phyloP scores from a whole-genome alignment of 1,140 invertebrate species.

The Diachasmimorpha longicaudata region DNA sequence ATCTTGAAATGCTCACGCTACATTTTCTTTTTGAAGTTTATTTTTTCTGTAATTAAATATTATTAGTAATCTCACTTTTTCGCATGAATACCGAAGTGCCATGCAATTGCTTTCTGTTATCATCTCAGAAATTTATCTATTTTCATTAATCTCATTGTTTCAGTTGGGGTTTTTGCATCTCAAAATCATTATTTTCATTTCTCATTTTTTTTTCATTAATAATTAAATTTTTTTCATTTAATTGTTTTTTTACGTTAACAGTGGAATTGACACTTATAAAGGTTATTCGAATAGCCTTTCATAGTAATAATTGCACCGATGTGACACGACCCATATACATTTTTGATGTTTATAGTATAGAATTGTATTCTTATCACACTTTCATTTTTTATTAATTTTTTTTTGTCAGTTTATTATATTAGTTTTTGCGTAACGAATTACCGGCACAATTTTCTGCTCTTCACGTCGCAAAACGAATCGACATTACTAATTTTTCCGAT shows the following conservation, averaged over 20 bases:
- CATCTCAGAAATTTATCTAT: conserved; percentile 26
- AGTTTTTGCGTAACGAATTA: conserved; percentile 10
- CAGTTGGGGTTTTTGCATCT: neutral
- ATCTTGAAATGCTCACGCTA: conserved; percentile 48
- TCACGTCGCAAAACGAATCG: neutral
- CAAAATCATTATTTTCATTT: conserved; percentile 23
- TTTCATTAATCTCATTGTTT: conserved; percentile 27
- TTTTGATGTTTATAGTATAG: conserved; percentile 32
- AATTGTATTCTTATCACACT: conserved; percentile 28
- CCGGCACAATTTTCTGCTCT: conserved; percentile 22
- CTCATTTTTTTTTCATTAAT: conserved; percentile 32
- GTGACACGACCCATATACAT: conserved; percentile 52
- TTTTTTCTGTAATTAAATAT: conserved; percentile 45
- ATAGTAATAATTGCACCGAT: conserved; percentile 59
- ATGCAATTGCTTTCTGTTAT: conserved; percentile 40
- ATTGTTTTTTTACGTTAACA: conserved; percentile 51
- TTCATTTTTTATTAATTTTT: conserved; percentile 17
- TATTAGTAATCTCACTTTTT: conserved; percentile 62
- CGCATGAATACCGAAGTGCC: conserved; percentile 46
- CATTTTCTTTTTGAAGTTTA: conserved; percentile 36
- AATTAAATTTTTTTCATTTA: conserved; percentile 42
- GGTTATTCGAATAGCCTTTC: conserved; percentile 59
- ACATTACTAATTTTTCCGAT: conserved; percentile 15
- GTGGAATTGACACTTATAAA: conserved; percentile 64
- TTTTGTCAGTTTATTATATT: conserved; percentile 17